These are phyloP conservation scores for Probaryconus sp. DNA, from an alignment of 1,140 invertebrate genomes.

Conservation along the genomic window DNA sequence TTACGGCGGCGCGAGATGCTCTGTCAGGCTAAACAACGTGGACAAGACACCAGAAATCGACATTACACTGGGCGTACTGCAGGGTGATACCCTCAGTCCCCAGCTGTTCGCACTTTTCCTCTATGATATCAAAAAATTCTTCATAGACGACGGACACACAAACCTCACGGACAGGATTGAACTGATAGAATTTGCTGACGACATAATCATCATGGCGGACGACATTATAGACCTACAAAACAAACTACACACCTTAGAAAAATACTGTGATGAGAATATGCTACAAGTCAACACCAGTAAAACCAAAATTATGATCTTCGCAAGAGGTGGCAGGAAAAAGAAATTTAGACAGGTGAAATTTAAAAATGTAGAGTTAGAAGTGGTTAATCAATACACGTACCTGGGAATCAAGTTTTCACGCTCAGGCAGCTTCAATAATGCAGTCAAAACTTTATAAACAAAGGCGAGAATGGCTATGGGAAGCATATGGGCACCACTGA, in stretches of 20 bases:
- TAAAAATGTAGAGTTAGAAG: constrained; percentile 1
- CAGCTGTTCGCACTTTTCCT: constrained; percentile 2
- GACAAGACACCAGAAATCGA: no score
- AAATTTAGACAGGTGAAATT: constrained; percentile 26
- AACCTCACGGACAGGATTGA: constrained; percentile 3
- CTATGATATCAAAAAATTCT: neutral
- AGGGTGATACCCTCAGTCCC: constrained; percentile 17
- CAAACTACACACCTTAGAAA: neutral
- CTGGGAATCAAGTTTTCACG: constrained; percentile 30
- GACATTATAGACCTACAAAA: neutral
- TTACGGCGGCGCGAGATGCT: no score
- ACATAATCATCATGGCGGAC: constrained; percentile 1
- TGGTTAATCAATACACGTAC: constrained; percentile 16
- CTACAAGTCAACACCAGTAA: constrained; percentile 33
- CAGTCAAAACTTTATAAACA: neutral
- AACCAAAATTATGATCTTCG: constrained; percentile 37
- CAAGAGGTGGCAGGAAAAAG: constrained; percentile 11
- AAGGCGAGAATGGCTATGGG: constrained; percentile 15
- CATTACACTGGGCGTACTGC: no score
- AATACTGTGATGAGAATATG: constrained; percentile 16
- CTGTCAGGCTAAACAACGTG: no score
- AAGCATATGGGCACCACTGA: constrained; percentile 19
- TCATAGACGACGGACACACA: neutral
- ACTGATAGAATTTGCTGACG: constrained; percentile 37
- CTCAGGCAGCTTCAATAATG: constrained; percentile 7